Percentiles rank a stretch among this genome's conserved stretches.
Conservation (phyloP, 1,140 invertebrate species). For the Pemphigus obesinymphae region DNA sequence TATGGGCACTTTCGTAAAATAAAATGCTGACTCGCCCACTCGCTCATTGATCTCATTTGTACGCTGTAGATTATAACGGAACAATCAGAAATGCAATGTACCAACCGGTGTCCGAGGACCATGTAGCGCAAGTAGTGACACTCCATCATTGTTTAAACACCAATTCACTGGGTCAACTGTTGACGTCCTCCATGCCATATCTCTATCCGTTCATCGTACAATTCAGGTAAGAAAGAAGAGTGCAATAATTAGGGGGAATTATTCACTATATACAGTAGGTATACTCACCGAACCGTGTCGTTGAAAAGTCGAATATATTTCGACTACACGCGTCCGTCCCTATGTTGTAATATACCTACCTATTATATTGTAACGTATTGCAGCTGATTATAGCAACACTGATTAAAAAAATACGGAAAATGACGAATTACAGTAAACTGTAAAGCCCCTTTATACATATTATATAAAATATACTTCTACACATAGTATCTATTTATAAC, state of each 20-base stretch:
- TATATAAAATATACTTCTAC: no score
- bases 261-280: background rate
- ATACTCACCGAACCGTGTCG: no score
- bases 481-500: no score
- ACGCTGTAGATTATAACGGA: slow-evolving; percentile 2
- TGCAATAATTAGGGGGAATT: background rate
- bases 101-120: slow-evolving; percentile 52
- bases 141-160: slow-evolving; percentile 59
- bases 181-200: slow-evolving; percentile 60
- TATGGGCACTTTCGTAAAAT: background rate
- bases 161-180: slow-evolving; percentile 58
- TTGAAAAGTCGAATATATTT: no score
- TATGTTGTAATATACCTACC: no score
- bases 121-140: slow-evolving; percentile 56
- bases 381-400: no score
- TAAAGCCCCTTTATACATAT: no score
- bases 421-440: no score
- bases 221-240: slow-evolving; percentile 54
- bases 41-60: background rate
- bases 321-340: no score
- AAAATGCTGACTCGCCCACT: background rate
- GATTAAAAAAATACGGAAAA: no score
- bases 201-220: slow-evolving; percentile 62
- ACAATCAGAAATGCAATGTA: slow-evolving; percentile 43
- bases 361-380: no score